These are phyloP conservation scores for Drosophila lini DNA, from an alignment of 1,140 invertebrate species.

Conservation along the genomic window DNA sequence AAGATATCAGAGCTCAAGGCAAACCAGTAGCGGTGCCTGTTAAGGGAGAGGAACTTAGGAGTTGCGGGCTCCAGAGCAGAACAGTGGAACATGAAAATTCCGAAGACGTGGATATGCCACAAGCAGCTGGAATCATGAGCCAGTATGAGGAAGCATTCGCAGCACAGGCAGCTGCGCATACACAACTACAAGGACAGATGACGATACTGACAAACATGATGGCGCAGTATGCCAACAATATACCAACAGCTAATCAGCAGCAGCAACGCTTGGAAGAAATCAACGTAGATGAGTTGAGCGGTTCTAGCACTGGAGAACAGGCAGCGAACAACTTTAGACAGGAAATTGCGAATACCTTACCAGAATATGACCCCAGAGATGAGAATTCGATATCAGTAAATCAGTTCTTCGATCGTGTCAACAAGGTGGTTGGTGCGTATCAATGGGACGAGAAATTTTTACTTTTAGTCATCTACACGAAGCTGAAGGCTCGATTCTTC, in stretches of 20 bases:
- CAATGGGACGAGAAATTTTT: conserved; percentile 8
- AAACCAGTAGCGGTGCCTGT: no score
- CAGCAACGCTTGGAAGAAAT: not conserved
- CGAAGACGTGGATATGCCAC: not conserved
- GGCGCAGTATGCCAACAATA: not conserved
- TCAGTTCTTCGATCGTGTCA: not conserved
- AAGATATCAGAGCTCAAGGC: no score
- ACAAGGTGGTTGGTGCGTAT: conserved; percentile 1
- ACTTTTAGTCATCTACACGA: no score
- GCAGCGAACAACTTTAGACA: not conserved
- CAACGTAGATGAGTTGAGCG: not conserved
- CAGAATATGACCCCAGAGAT: not conserved
- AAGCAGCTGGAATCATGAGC: not conserved
- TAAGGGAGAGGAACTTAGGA: not conserved
- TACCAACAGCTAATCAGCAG: not conserved
- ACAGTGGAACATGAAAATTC: not conserved
- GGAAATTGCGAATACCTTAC: not conserved
- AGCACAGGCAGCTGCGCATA: not conserved
- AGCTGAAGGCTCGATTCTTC: no score
- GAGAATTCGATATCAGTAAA: not conserved
- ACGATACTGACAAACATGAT: not conserved
- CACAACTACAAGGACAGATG: not conserved
- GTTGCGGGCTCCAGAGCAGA: not conserved
- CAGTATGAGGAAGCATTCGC: no score
- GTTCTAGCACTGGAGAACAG: not conserved